Base-by-base conservation (phyloP, 2,797 vertebrate species). In the Zalophus californianus region DNA sequence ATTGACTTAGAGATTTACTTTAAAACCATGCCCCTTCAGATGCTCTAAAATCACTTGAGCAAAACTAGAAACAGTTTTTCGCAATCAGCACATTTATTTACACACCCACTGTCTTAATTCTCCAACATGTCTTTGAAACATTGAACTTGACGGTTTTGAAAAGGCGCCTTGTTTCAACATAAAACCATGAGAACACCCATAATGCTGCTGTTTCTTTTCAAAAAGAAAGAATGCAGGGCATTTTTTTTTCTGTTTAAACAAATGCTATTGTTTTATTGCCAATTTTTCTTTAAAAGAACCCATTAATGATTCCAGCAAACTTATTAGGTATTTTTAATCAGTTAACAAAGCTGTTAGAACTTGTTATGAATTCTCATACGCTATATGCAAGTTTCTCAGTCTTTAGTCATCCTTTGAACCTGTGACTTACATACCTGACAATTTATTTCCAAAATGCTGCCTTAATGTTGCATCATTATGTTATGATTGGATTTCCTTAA, bases 211-310 rank as follows among this genome's bases (percentile, higher is more conserved):
- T 96, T 97, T 95, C 87, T 92, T 98, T 97, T 97, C 87, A 52
- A 8, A 95, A 95, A 96, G 73, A 94, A 97, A 87, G 44, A 29
- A 44, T 93, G 93, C 44, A 96, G 78, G 50, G 90, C 68, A 96
- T 94, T 96, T 94, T 92, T 95, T 94, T 48, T 83, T 1, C 90
- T 97, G 56, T 97, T 98, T 97, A n/a, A 95, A 97, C 18, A 97
- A 96, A 95, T 94, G 14, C 7, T 75, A 95, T 97, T 97, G 96
- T 97, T 93, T 96, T 89, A 96, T 92, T 98, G 98, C 97, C 97
- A 98, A 41, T 92, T 97, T 97, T 98, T 96, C 73, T 18, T 75
- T 75, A 90, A 95, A 52, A 11, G 7, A 58, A 50, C 2, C 44
- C 11, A 84, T 96, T 98, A 97, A 95, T 95, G 94, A 96, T 93